Percentiles rank a stretch among this genome's conserved stretches.
Conservation (phyloP, 1,140 invertebrate genomes). For the Drosophila bocki region DNA sequence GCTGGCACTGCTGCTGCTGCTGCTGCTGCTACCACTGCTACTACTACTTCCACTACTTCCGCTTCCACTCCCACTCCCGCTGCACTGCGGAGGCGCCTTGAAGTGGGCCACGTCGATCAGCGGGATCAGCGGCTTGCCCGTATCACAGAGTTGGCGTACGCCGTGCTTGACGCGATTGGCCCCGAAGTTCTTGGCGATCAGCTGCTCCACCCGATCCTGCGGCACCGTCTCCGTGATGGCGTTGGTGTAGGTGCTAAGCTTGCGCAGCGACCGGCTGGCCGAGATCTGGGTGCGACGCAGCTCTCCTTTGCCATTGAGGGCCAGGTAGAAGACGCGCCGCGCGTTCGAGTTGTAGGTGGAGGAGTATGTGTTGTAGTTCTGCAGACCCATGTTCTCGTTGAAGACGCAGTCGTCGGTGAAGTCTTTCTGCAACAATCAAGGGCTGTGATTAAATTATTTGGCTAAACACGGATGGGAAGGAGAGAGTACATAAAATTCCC, state of each 20-base stretch:
- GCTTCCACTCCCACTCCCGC: constrained; percentile 38
- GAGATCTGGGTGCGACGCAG: constrained; percentile 90
- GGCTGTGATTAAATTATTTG: constrained; percentile 79
- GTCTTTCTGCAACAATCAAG: constrained; percentile 90
- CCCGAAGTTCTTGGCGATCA: constrained; percentile 84
- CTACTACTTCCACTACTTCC: constrained; percentile 38
- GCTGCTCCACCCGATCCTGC: constrained; percentile 86
- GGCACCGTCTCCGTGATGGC: constrained; percentile 89
- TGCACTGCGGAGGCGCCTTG: constrained; percentile 73
- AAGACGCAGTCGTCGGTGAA: constrained; percentile 93
- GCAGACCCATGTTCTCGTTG: constrained; percentile 93
- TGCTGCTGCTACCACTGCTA: constrained; percentile 48
- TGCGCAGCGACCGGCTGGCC: constrained; percentile 88
- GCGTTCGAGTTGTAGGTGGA: constrained; percentile 90
- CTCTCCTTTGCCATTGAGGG: constrained; percentile 89
- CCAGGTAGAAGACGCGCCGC: constrained; percentile 90
- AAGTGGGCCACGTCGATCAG: constrained; percentile 74
- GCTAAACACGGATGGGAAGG: not conserved
- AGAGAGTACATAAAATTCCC: not conserved
- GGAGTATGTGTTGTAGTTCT: constrained; percentile 94
- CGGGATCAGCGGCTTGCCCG: constrained; percentile 82
- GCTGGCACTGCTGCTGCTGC: constrained; percentile 67
- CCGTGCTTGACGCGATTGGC: constrained; percentile 84
- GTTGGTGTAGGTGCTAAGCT: constrained; percentile 89
- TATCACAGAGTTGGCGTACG: constrained; percentile 85